These are phyloP conservation scores for Erebia ligea DNA, from an alignment of 2,888 invertebrate species.

Conservation along the genomic window DNA sequence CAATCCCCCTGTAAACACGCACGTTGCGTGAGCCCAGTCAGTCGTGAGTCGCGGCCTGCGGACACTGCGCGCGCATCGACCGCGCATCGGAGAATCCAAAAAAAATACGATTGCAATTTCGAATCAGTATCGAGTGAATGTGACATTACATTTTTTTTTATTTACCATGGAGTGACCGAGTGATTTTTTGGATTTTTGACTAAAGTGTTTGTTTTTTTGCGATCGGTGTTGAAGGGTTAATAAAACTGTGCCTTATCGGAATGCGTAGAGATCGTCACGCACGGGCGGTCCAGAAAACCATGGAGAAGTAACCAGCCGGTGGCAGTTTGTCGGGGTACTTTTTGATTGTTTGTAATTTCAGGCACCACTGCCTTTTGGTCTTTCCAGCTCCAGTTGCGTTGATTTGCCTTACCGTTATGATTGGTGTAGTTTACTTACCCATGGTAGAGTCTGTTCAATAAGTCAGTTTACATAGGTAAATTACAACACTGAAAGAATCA, in stretches of 20 bases:
- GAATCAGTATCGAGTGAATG: constrained; percentile 26
- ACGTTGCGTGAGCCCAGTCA: constrained; percentile 39
- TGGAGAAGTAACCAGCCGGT: constrained; percentile 61
- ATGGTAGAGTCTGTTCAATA: too few relatives aligned
- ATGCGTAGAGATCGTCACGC: constrained; percentile 70
- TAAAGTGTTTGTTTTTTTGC: constrained; percentile 42
- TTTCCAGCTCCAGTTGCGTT: constrained; percentile 59
- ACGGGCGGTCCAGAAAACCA: constrained; percentile 60
- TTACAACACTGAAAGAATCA: too few relatives aligned
- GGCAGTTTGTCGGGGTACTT: constrained; percentile 52
- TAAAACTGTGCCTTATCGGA: constrained; percentile 41
- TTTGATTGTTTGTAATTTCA: constrained; percentile 55
- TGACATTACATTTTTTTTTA: constrained; percentile 39
- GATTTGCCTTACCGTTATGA: constrained; percentile 57
- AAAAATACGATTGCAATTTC: constrained; percentile 43
- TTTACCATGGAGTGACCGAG: constrained; percentile 40
- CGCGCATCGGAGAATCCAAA: constrained; percentile 41
- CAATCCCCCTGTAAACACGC: constrained; percentile 40
- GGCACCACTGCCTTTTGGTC: constrained; percentile 65
- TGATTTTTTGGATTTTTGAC: constrained; percentile 21
- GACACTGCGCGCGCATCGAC: constrained; percentile 57
- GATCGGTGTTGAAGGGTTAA: constrained; percentile 13
- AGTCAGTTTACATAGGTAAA: too few relatives aligned
- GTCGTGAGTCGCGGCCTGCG: constrained; percentile 55
- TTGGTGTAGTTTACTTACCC: constrained; percentile 32